Evolutionary conservation across 1,140 invertebrate genomes (phyloP).

Genomic region (Steinernema feltiae): DNA sequence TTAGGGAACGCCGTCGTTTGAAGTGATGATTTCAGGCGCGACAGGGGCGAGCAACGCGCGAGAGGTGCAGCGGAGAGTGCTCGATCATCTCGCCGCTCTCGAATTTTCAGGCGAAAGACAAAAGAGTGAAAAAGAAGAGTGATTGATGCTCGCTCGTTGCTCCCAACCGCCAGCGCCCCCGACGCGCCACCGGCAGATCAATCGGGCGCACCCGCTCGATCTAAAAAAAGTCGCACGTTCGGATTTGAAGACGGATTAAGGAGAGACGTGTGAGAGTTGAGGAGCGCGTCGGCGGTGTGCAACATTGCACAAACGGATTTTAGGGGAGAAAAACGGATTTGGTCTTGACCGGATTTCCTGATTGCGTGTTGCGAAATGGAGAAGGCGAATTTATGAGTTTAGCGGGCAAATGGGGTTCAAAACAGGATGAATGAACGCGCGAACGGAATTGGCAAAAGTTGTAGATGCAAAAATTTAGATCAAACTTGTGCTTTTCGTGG

Average conservation of each 20-base stretch:
- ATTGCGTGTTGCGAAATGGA: not conserved
- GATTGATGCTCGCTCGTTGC: not conserved
- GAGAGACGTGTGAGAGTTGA: not conserved
- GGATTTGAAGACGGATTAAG: not conserved
- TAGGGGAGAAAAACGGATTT: too few relatives aligned
- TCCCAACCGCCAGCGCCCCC: not conserved
- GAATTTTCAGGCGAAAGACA: not conserved
- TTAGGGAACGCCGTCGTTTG: too few relatives aligned
- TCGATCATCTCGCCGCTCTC: slow-evolving; percentile 3
- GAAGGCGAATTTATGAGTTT: too few relatives aligned
- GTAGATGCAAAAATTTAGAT: too few relatives aligned
- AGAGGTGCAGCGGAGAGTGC: not conserved
- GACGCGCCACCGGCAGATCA: not conserved
- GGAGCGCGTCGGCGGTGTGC: not conserved
- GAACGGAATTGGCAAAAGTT: too few relatives aligned
- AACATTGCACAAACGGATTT: not conserved
- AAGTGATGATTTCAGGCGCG: not conserved
- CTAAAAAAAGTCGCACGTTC: not conserved
- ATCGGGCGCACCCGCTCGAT: not conserved
- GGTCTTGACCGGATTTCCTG: not conserved
- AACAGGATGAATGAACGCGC: too few relatives aligned
- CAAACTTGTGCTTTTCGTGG: too few relatives aligned
- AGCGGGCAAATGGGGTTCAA: too few relatives aligned
- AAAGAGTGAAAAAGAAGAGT: slow-evolving; percentile 1
- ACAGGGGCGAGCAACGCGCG: not conserved